Conservation (phyloP, 2,888 invertebrate genomes). For the Nemapogon koenigi region DNA sequence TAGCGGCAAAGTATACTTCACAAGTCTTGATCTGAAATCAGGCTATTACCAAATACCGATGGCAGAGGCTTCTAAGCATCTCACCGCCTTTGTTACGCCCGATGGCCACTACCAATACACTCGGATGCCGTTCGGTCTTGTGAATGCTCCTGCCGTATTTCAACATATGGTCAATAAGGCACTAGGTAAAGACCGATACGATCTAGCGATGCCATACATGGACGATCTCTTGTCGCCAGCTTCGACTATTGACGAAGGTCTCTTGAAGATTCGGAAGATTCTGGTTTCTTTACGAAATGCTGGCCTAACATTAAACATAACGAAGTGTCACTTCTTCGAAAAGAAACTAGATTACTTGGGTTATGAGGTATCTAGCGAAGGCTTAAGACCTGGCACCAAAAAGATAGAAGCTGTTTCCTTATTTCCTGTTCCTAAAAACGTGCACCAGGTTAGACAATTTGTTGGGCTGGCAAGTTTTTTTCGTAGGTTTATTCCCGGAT, state of each 20-base stretch:
- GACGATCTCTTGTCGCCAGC: background rate
- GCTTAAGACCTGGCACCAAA: slow-evolving; percentile 17
- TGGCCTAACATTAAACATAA: slow-evolving; percentile 14
- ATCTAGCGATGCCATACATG: background rate
- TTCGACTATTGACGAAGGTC: slow-evolving; percentile 8
- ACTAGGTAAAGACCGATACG: background rate
- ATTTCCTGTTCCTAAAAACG: slow-evolving; percentile 19
- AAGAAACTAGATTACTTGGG: slow-evolving; percentile 20
- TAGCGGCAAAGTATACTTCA: slow-evolving; percentile 19
- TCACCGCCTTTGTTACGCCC: slow-evolving; percentile 26
- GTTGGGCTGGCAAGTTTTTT: slow-evolving; percentile 23
- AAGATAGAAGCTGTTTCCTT: slow-evolving; percentile 21
- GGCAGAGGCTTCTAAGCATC: slow-evolving; percentile 18
- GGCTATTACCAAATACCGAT: slow-evolving; percentile 24
- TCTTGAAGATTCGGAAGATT: slow-evolving; percentile 13
- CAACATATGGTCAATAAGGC: slow-evolving; percentile 23
- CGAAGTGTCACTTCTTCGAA: slow-evolving; percentile 20
- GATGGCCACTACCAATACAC: slow-evolving; percentile 23
- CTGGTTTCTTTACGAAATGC: slow-evolving; percentile 9
- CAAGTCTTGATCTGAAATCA: slow-evolving; percentile 20
- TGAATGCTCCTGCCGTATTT: slow-evolving; percentile 22
- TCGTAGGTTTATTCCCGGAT: slow-evolving; percentile 20
- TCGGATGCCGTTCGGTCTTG: slow-evolving; percentile 18
- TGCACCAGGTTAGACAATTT: slow-evolving; percentile 23
- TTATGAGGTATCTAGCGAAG: slow-evolving; percentile 18